Evolutionary conservation across 2,113 vertebrate species (phyloP).

Genomic region (Acanthochromis polyacanthus): DNA sequence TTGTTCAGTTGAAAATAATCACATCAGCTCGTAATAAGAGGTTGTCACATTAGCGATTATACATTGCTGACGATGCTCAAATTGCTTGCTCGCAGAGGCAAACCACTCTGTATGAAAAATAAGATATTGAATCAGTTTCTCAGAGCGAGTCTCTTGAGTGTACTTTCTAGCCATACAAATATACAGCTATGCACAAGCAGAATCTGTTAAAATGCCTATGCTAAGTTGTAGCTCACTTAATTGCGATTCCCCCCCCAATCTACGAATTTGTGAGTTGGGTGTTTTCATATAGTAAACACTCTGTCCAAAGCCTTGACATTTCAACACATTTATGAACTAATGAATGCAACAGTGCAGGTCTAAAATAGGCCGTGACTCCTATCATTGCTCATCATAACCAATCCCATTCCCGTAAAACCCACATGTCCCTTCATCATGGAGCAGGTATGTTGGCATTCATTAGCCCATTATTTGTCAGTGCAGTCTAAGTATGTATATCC

Average conservation of each 20-base stretch:
- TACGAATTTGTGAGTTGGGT: background rate
- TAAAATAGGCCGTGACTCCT: conserved; percentile 5
- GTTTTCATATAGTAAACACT: background rate
- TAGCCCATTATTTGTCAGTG: conserved; percentile 70
- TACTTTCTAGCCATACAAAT: background rate
- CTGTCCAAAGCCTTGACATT: background rate
- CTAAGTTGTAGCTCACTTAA: background rate
- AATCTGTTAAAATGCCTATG: background rate
- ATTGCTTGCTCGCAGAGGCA: conserved; percentile 51
- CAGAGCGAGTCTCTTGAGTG: background rate
- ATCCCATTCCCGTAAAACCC: conserved; percentile 61
- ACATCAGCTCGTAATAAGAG: conserved; percentile 74
- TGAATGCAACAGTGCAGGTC: background rate
- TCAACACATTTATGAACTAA: background rate
- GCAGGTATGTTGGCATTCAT: conserved; percentile 70
- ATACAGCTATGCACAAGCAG: background rate
- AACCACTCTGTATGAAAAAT: conserved; percentile 40
- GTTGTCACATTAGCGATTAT: conserved; percentile 78
- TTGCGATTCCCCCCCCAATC: background rate
- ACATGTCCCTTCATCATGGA: conserved; percentile 56
- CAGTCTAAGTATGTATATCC: conserved; percentile 67
- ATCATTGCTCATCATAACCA: conserved; percentile 44
- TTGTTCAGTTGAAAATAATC: conserved; percentile 78
- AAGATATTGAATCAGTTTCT: conserved; percentile 10
- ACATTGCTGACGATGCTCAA: conserved; percentile 65